These are phyloP conservation scores for Caenorhabditis remanei DNA, from an alignment of 1,140 invertebrate genomes.

Conservation along the genomic window DNA sequence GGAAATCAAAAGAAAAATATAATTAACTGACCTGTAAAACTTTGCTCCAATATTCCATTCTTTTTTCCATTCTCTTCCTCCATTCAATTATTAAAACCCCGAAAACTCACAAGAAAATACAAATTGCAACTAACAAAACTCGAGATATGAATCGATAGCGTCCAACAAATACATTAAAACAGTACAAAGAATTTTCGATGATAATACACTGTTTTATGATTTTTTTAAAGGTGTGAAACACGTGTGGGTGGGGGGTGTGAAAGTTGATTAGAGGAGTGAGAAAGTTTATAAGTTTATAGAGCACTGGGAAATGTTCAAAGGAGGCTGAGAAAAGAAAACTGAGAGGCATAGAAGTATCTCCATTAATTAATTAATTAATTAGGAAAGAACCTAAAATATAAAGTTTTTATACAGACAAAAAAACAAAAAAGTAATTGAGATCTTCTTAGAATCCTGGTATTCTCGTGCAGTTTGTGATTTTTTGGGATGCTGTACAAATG, in stretches of 20 bases:
- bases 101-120: not conserved
- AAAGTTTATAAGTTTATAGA: too few relatives aligned
- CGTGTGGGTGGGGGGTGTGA: slow-evolving; percentile 61
- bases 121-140: not conserved
- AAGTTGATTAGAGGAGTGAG: not conserved
- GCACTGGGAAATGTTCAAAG: too few relatives aligned
- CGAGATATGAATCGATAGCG: slow-evolving; percentile 29
- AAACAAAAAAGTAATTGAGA: not conserved
- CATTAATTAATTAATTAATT: too few relatives aligned
- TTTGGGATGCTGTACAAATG: not conserved
- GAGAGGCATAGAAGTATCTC: too few relatives aligned
- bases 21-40: not conserved
- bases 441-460: not conserved
- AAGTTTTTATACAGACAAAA: not conserved
- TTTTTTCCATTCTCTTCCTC: not conserved
- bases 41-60: not conserved
- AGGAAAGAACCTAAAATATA: not conserved
- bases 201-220: not conserved
- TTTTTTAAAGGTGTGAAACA: slow-evolving; percentile 68
- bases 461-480: not conserved
- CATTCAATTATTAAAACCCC: not conserved
- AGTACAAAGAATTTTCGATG: not conserved
- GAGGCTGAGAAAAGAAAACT: too few relatives aligned
- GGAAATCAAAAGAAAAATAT: not conserved
- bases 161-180: not conserved